A percentile compares a stretch with the other conserved stretches of the same genome.
Evolutionary conservation across 1,140 invertebrate species (phyloP).

Genomic region (Oscheius sp.): DNA sequence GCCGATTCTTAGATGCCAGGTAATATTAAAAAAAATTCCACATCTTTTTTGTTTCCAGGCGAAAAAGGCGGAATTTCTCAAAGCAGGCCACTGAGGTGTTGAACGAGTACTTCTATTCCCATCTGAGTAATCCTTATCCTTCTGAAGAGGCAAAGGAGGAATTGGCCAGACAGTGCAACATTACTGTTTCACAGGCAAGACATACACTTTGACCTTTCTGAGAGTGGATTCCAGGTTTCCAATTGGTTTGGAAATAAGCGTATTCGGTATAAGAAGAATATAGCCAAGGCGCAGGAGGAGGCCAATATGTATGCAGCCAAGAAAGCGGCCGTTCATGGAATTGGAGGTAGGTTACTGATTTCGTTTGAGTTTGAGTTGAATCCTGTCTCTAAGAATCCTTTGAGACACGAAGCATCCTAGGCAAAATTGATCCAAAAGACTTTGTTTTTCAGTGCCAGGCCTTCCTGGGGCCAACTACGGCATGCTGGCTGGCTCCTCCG

Average conservation of each 20-base stretch:
- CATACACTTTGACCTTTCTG: background rate
- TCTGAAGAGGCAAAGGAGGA: constrained; percentile 99
- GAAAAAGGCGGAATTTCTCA: constrained; percentile 98
- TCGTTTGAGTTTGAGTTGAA: too few species aligned
- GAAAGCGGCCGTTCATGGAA: constrained; percentile 75
- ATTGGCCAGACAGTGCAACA: constrained; percentile 96
- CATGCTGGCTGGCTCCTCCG: constrained; percentile 44
- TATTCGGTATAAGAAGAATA: constrained; percentile 99
- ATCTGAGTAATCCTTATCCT: constrained; percentile 98
- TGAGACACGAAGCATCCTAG: too few species aligned
- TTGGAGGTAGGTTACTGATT: constrained; percentile 6
- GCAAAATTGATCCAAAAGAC: too few species aligned
- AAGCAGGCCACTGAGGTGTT: constrained; percentile 99
- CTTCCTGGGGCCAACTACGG: constrained; percentile 40
- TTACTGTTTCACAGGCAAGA: constrained; percentile 82
- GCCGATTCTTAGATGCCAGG: constrained; percentile 62
- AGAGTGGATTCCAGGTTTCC: constrained; percentile 61
- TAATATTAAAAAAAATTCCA: constrained; percentile 20
- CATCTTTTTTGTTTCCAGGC: constrained; percentile 66
- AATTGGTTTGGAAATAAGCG: constrained; percentile 99
- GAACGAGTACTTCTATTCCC: constrained; percentile 99
- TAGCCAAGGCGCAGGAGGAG: constrained; percentile 99
- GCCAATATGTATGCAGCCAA: constrained; percentile 98
- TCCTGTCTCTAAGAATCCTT: too few species aligned
- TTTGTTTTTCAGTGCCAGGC: constrained; percentile 41